Base-by-base conservation (phyloP, 2,113 vertebrate species). In the Mellivora capensis region DNA sequence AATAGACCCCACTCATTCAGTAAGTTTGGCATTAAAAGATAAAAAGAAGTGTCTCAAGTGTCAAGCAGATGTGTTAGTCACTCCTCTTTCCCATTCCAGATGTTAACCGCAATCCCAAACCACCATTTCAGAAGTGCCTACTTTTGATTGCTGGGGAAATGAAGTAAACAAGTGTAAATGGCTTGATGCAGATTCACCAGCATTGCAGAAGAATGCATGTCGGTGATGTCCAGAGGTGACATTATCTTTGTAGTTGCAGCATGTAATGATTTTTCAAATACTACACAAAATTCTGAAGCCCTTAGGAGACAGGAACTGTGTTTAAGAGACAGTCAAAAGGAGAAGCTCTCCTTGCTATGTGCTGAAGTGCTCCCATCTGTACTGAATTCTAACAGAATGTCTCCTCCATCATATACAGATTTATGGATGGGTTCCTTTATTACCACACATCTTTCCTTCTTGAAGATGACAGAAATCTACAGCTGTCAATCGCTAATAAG, bases 401-500 rank as follows among this genome's bases (percentile, higher is more conserved):
- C 54, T 82, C 44, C 10, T 39, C 71, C 31, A 13, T 93, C n/a
- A 4, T 14, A 77, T 9, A 71, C 47, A 94, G 61, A 59, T 97
- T 97, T 96, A 93, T 39, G 90, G 94, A 95, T 92, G 13, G 39
- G 42, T 64, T 64, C 76, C 4, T 97, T 90, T 96, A 92, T 34
- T 90, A 37, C 21, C 72, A 98, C 85, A 47, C 18, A 90, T 29
- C 96, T 98, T 91, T 79, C 49, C 12, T 87, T 87, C 87, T 79
- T 94, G 72, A 92, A 89, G 37, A 94, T 91, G 90, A 87, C 82
- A 97, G 83, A 94, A 97, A 64, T n/a, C 29, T 52, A 71, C 37
- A 97, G 42, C n/a, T 97, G 94, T 98, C 97, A 98, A 91, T 97
- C 4, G 14, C 93, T 74, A 98, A 94, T 61, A 93, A 90, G 74